A percentile compares a stretch with the other conserved stretches of the same genome.
phyloP scores from a whole-genome alignment of 2,888 invertebrate genomes.

The Ommatoiulus sabulosus region DNA sequence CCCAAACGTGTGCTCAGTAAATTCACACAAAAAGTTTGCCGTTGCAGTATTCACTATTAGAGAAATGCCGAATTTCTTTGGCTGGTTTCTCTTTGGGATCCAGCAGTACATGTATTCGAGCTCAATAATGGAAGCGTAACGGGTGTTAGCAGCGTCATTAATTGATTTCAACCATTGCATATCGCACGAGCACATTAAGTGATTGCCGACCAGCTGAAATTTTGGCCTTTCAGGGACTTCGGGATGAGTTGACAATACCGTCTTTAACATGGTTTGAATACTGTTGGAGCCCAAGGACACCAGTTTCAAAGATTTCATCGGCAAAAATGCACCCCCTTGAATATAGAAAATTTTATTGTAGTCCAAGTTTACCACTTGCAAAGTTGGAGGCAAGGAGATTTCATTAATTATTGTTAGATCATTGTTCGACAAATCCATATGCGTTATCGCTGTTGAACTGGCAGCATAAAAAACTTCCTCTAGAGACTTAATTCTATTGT shows the following conservation, averaged over 20 bases:
- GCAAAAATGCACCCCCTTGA: background rate
- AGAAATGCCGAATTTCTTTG: background rate
- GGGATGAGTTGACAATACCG: background rate
- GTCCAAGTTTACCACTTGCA: conserved; percentile 34
- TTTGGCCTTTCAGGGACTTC: background rate
- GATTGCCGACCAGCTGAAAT: conserved; percentile 49
- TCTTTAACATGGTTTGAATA: background rate
- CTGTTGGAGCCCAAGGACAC: background rate
- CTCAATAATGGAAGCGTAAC: background rate
- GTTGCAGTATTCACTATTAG: background rate
- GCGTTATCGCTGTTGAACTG: conserved; percentile 5
- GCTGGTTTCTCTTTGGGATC: background rate
- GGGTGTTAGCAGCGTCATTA: background rate
- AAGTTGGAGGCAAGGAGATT: background rate
- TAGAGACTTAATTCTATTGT: background rate
- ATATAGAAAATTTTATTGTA: conserved; percentile 37
- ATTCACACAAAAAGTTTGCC: conserved; percentile 38
- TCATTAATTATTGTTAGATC: background rate
- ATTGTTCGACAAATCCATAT: conserved; percentile 42
- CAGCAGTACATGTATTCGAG: background rate
- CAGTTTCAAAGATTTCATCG: background rate
- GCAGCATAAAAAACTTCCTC: conserved; percentile 20
- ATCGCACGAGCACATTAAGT: conserved; percentile 37
- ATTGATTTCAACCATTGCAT: conserved; percentile 49
- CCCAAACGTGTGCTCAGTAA: conserved; percentile 20